Percentiles rank a stretch among this genome's conserved stretches.
Evolutionary conservation across 2,888 invertebrate genomes (phyloP).

Genomic region (Drosophila kuntzei): DNA sequence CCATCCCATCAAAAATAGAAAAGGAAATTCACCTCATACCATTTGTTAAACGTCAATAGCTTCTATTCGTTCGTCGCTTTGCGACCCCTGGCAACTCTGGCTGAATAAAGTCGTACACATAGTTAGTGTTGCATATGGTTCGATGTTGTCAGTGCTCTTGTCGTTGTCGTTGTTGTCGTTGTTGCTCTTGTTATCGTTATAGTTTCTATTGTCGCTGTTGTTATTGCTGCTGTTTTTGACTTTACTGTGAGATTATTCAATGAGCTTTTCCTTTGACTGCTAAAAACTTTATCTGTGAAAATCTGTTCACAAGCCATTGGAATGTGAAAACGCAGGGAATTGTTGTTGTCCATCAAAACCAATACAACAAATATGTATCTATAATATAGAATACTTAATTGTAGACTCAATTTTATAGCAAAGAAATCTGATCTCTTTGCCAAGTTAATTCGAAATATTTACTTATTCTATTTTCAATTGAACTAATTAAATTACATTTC

Average conservation of each 20-base stretch:
- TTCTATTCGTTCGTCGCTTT: constrained; percentile 17
- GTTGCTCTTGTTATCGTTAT: constrained; percentile 25
- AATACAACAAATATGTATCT: background rate
- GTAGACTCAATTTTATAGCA: background rate
- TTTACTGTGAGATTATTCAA: constrained; percentile 65
- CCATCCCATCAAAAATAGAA: constrained; percentile 1
- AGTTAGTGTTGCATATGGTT: constrained; percentile 51
- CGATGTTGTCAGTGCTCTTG: constrained; percentile 35
- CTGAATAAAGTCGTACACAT: constrained; percentile 20
- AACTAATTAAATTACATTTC: background rate
- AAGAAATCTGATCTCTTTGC: background rate
- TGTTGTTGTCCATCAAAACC: background rate
- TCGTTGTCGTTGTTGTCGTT: constrained; percentile 19
- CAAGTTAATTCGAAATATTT: background rate
- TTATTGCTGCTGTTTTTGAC: constrained; percentile 34
- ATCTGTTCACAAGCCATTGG: constrained; percentile 28
- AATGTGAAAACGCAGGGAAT: too few species aligned
- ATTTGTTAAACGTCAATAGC: constrained; percentile 69
- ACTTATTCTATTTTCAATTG: background rate
- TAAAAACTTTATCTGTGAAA: constrained; percentile 63
- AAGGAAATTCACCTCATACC: constrained; percentile 26
- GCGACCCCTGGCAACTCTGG: constrained; percentile 30
- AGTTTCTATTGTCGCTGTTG: constrained; percentile 34
- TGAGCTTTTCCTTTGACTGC: constrained; percentile 74
- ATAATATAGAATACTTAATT: background rate